Evolutionary conservation across 2,888 invertebrate species (phyloP).

Genomic region (Epinotia nisella): DNA sequence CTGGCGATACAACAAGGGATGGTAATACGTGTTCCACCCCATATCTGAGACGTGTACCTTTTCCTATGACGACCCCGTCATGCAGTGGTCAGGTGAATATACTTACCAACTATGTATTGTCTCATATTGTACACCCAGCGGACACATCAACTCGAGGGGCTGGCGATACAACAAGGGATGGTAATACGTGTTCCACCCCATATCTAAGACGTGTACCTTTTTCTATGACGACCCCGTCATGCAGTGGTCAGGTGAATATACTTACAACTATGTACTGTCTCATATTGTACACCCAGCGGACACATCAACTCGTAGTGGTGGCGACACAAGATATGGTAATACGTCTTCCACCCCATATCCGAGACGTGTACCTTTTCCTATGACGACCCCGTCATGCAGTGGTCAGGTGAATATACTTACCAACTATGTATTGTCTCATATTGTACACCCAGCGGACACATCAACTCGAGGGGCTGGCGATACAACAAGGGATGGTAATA

Average conservation of each 20-base stretch:
- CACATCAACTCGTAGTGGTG: slow-evolving; percentile 94
- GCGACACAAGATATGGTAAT: slow-evolving; percentile 90
- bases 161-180: slow-evolving; percentile 96
- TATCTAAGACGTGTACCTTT: slow-evolving; percentile 93
- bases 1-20: slow-evolving; percentile 96
- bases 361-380: slow-evolving; percentile 82
- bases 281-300: slow-evolving; percentile 97
- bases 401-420: slow-evolving; percentile 87
- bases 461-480: slow-evolving; percentile 97
- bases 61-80: slow-evolving; percentile 87
- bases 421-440: no score
- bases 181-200: slow-evolving; percentile 96
- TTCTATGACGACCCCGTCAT: slow-evolving; percentile 87
- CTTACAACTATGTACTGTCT: slow-evolving; percentile 86
- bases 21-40: slow-evolving; percentile 97
- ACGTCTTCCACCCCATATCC: slow-evolving; percentile 95
- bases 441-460: slow-evolving; percentile 84
- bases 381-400: slow-evolving; percentile 88
- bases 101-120: slow-evolving; percentile 85
- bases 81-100: slow-evolving; percentile 91
- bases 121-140: slow-evolving; percentile 94
- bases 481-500: slow-evolving; percentile 97
- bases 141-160: slow-evolving; percentile 92
- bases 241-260: slow-evolving; percentile 90
- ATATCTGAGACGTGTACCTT: slow-evolving; percentile 92